Base-by-base conservation (phyloP, 1,140 invertebrate species). In the Lamellibrachia luymesi region DNA sequence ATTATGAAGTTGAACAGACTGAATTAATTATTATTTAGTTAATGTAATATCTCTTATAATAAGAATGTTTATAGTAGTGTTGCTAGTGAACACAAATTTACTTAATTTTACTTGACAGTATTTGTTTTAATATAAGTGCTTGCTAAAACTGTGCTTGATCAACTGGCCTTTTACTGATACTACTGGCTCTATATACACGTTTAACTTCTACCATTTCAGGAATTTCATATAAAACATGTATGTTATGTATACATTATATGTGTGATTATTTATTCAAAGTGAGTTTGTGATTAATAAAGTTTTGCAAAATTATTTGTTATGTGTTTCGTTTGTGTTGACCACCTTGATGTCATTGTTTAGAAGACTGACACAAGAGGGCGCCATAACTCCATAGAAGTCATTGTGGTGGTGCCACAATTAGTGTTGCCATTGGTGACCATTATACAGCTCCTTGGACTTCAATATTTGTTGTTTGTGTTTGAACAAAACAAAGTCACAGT, bases 231-330 rank as follows among this genome's bases (percentile, higher is more conserved):
- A 10, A 51, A 25, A 91, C 50, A 51, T 91, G 50, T 50, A 91
- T 91, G 50, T 6, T 38, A 38, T 38, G 38, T 38, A 38, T 38
- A 38, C 38, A 38, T 38, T 38, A 38, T 38, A 38, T 0, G 38
- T 38, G 38, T 38, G 38, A 38, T 38, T 38, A 38, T 50, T 50
- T 91, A 91, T 4, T n/a, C 10, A 22, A 17, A 10, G 4, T 25
- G 6, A 25, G 13, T 91, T 91, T 50, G 25, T 91, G 50, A 91
- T 91, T 91, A 91, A 91, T 27, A 91, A 91, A 91, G 38, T 91
- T 50, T 51, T 51, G 38, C 49, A 50, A 50, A 50, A 2, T 38
- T 38, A 38, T 38, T 38, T 38, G 38, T 38, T 27, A 25, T n/a
- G 17, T 27, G 90, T 49, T 49, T 50, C 49, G 27, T 51, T 50